Evolutionary conservation across 2,888 invertebrate species (phyloP), one percentile per base, ranked within the genome.

Genomic region (Subacronicta megacephala): DNA sequence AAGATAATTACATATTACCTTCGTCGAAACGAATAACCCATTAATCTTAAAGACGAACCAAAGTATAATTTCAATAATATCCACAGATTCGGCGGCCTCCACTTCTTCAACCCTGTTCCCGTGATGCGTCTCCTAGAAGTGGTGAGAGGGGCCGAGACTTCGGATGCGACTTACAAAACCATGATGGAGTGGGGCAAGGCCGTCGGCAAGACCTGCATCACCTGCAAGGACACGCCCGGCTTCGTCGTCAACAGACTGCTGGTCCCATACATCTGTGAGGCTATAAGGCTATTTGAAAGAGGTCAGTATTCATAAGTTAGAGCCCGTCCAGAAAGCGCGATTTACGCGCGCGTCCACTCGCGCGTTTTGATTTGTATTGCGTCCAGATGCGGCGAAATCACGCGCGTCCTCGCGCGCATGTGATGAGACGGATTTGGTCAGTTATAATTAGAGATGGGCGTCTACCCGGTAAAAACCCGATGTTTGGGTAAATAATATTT

Each of bases 71-170:
- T 23, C 7, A 5, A 6, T 23, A 38, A 12, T 23, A 16, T 16
- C 35, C 23, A 7, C 16, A 70, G 59, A 76, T 98, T 98, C 89
- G 98, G 97, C 15, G 98, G 98, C 1, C 95, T 98, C 31, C 98
- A 98, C 88, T 98, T 98, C 90, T 98, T 98, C 92, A 98, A 98
- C 86, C 98, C 98, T 0, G 98, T 97, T 0, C 98, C 98, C 0
- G 95, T 98, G 38, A 98, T 98, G 98, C 97, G 97, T 78, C 94
- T 98, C 0, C 89, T 98, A 10, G 98, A 98, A 93, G 97, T 98
- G 4, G 95, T 98, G 15, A 95, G 96, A 46, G 97, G 95, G 38
- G 93, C 95, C 0, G 96, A 97, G 40, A 98, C 97, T 0, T 97
- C 96, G 0, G 97, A 98, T 44, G 96, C 95, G 31, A 97, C 98